A percentile compares a stretch with the other conserved stretches of the same genome.
Evolutionary conservation across 2,113 vertebrate species (phyloP).

Genomic region (Felis catus): DNA sequence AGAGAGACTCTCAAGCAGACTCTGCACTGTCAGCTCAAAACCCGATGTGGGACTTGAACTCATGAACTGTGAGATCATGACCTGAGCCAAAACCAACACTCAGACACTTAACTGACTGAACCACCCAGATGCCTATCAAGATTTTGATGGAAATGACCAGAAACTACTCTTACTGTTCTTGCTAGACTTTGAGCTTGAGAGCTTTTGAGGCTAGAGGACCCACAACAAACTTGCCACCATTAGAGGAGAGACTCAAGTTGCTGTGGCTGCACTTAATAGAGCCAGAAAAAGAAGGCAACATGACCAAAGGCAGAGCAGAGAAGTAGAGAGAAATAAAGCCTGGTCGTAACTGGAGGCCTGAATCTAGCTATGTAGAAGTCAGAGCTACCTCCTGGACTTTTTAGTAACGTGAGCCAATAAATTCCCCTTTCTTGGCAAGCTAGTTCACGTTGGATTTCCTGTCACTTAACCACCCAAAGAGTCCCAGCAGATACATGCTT

Average conservation of each 20-base stretch:
- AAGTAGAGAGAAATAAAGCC: background rate
- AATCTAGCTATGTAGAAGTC: background rate
- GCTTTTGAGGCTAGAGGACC: background rate
- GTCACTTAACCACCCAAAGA: background rate
- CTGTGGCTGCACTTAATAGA: background rate
- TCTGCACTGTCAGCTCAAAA: too few species aligned
- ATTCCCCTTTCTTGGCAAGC: background rate
- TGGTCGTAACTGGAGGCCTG: background rate
- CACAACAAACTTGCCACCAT: background rate
- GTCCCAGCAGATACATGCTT: background rate
- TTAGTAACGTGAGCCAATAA: background rate
- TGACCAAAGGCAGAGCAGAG: background rate
- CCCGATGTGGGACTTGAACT: too few species aligned
- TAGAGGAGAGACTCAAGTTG: background rate
- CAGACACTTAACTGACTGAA: too few species aligned
- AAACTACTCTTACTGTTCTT: background rate
- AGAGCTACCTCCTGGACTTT: background rate
- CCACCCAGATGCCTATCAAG: background rate
- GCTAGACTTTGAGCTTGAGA: background rate
- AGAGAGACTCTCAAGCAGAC: too few species aligned
- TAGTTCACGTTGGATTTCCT: background rate
- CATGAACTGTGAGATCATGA: too few species aligned
- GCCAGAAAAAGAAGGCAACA: background rate
- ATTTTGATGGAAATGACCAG: background rate
- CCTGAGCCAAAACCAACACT: too few species aligned